Percentiles rank a stretch among this genome's conserved stretches.
These are phyloP conservation scores for Clarias platycephalus DNA, from an alignment of 2,797 vertebrate genomes.

Conservation along the genomic window DNA sequence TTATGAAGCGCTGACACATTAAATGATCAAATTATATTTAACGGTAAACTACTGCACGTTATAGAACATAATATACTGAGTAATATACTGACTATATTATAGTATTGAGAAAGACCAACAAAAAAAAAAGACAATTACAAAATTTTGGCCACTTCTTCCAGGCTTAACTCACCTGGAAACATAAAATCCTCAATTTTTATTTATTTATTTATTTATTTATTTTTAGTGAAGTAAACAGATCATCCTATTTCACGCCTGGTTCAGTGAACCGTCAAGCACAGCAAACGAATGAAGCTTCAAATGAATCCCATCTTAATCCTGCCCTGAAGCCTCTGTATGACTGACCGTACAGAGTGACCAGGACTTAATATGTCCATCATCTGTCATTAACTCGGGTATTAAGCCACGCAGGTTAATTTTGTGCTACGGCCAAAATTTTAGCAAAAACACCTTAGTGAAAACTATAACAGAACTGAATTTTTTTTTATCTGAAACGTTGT, in stretches of 20 bases:
- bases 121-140: neutral
- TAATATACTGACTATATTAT: neutral
- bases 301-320: constrained; percentile 18
- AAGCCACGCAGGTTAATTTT: too few species aligned
- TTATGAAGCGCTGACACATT: too few species aligned
- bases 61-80: too few species aligned
- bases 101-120: neutral
- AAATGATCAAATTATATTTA: too few species aligned
- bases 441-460: too few species aligned
- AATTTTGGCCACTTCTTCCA: neutral
- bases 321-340: constrained; percentile 6
- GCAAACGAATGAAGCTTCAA: neutral
- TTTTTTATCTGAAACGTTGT: too few species aligned
- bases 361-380: neutral
- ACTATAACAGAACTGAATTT: too few species aligned
- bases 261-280: neutral
- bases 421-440: too few species aligned
- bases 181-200: neutral
- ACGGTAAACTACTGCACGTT: neutral
- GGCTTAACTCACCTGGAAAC: neutral
- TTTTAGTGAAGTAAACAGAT: neutral
- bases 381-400: too few species aligned
- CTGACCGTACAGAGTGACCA: neutral
- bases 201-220: too few species aligned
- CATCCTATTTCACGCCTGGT: neutral